Percentiles rank a stretch among this genome's conserved stretches.
These are phyloP conservation scores for Ectropis crepuscularia DNA, from an alignment of 2,888 invertebrate species.

Conservation along the genomic window DNA sequence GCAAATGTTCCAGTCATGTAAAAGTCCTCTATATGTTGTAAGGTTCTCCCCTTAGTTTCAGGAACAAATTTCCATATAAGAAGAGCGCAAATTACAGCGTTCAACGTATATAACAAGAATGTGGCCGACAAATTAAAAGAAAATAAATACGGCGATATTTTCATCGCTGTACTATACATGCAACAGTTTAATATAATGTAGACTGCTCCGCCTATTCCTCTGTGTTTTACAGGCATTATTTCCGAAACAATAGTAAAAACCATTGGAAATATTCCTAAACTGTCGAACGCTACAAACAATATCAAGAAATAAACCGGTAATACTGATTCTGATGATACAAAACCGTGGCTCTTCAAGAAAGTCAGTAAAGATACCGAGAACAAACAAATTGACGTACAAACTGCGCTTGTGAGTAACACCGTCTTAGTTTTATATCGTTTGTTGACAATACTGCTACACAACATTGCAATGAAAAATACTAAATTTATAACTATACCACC, in stretches of 20 bases:
- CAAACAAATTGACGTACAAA: background rate
- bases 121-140: constrained; percentile 32
- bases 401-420: background rate
- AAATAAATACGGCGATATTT: constrained; percentile 36
- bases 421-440: constrained; percentile 6
- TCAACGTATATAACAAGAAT: constrained; percentile 32
- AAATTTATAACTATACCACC: constrained; percentile 5
- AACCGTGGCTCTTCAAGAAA: constrained; percentile 18
- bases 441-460: background rate
- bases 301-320: constrained; percentile 32
- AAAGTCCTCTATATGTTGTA: constrained; percentile 39
- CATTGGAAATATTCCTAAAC: constrained; percentile 24
- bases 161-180: constrained; percentile 27
- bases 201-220: constrained; percentile 34
- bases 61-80: constrained; percentile 37
- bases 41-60: constrained; percentile 35
- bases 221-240: constrained; percentile 41
- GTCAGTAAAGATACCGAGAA: background rate
- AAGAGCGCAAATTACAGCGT: constrained; percentile 22
- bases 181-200: constrained; percentile 27
- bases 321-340: constrained; percentile 25
- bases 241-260: constrained; percentile 28
- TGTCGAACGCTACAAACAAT: constrained; percentile 17
- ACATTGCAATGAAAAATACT: background rate
- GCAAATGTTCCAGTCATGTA: constrained; percentile 22